Evolutionary conservation across 1,140 invertebrate species (phyloP).

Genomic region (Drosophila ananassae): DNA sequence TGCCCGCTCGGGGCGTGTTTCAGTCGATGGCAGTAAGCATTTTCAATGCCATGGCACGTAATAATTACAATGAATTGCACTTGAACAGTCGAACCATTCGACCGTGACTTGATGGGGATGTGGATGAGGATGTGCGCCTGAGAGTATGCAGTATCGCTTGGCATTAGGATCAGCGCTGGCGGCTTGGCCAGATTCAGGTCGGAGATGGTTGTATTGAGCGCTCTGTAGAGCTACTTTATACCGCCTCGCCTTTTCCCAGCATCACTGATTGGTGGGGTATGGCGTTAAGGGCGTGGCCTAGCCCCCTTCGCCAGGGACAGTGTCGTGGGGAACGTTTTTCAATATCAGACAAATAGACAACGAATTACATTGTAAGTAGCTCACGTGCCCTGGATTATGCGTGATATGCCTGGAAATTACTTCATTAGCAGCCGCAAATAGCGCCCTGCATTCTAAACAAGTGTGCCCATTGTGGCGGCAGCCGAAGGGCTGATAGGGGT

Average conservation of each 20-base stretch:
- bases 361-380: slow-evolving; percentile 83
- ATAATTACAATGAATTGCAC: slow-evolving; percentile 77
- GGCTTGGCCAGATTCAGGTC: neutral
- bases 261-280: slow-evolving; percentile 9
- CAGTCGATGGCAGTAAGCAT: slow-evolving; percentile 39
- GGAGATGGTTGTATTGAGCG: neutral
- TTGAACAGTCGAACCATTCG: slow-evolving; percentile 53
- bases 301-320: slow-evolving; percentile 19
- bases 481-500: slow-evolving; percentile 11
- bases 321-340: slow-evolving; percentile 62
- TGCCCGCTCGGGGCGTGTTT: neutral
- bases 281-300: slow-evolving; percentile 20
- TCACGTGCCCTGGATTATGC: slow-evolving; percentile 81
- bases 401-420: slow-evolving; percentile 82
- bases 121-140: slow-evolving; percentile 20
- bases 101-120: slow-evolving; percentile 35
- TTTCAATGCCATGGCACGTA: slow-evolving; percentile 79
- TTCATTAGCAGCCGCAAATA: slow-evolving; percentile 80
- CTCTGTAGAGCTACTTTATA: too few species aligned
- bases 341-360: slow-evolving; percentile 83
- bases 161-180: slow-evolving; percentile 13
- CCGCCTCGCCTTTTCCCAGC: neutral
- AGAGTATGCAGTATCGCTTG: slow-evolving; percentile 61
- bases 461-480: slow-evolving; percentile 27
- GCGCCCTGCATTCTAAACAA: slow-evolving; percentile 74